Conservation (phyloP, 2,113 vertebrate genomes). For the Delphinapterus leucas region DNA sequence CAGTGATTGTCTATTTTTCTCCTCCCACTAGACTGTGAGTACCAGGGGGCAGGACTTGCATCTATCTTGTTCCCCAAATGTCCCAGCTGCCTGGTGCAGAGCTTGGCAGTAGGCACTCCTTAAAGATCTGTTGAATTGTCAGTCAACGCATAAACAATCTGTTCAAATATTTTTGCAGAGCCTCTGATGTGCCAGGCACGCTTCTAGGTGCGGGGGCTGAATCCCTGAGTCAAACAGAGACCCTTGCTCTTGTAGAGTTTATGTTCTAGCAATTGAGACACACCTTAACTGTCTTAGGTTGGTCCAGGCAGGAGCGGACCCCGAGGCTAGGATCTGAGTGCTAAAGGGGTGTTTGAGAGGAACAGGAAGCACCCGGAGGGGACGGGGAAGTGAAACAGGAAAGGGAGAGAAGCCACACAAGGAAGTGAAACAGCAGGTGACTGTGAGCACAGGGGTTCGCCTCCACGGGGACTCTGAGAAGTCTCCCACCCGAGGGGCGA, state of each 20-base stretch:
- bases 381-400: background rate
- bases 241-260: background rate
- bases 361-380: background rate
- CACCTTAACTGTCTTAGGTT: too few species aligned
- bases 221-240: background rate
- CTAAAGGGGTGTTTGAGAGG: background rate
- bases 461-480: background rate
- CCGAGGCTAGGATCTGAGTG: background rate
- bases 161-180: background rate
- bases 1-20: background rate
- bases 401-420: background rate
- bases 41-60: background rate
- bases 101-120: background rate
- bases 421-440: background rate
- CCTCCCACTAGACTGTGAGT: background rate
- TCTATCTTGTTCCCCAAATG: background rate
- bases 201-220: background rate
- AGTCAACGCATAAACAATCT: background rate
- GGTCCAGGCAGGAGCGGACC: background rate
- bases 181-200: background rate
- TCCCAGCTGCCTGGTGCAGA: background rate
- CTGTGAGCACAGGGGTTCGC: background rate
- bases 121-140: background rate
- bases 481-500: rapidly evolving
- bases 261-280: background rate